Base-by-base conservation (phyloP, 2,113 vertebrate species). In the Chaenogobius annularis region DNA sequence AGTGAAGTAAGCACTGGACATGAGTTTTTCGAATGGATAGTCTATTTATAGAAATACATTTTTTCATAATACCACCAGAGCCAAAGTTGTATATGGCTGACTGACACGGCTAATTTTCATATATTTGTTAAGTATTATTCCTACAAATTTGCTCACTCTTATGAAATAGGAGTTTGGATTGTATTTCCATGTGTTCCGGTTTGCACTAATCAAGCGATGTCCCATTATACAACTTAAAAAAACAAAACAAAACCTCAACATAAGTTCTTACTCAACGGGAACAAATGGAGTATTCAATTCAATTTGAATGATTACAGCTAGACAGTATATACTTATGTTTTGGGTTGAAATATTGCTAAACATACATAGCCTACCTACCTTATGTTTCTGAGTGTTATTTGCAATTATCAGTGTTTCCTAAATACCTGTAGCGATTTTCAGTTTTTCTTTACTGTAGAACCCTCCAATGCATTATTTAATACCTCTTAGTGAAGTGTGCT, bases 1-100 rank as follows among this genome's bases (percentile, higher is more conserved):
- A 89, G 79, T 19, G 19, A n/a, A 19, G 50, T 80, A 59, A 89
- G 90, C 90, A 92, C 93, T 93, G 93, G 88, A 84, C 85, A 93
- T 0, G 87, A 89, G 89, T 91, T 76, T 76, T 74, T 47, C 37
- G 77, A 62, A 68, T 69, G 56, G 0, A 73, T 75, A 83, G 55
- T 88, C 66, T 89, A 89, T 92, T 92, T 90, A 92, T 89, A 82
- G 74, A 85, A 82, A 52, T 35, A 76, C 5, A 81, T 77, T 47
- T 73, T 74, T 55, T 78, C 20, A 70, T 75, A 79, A 23, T 82
- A 64, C 22, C 79, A 69, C 22, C 79, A 69, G 79, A 79, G 80
- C 79, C 83, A 87, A 81, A 85, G 76, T 72, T 87, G 66, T 84
- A 67, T 70, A 75, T 83, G 85, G 37, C 83, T 74, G 26, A 31